These are phyloP conservation scores for Cetoscarus ocellatus DNA, from an alignment of 2,797 vertebrate species.

Conservation along the genomic window DNA sequence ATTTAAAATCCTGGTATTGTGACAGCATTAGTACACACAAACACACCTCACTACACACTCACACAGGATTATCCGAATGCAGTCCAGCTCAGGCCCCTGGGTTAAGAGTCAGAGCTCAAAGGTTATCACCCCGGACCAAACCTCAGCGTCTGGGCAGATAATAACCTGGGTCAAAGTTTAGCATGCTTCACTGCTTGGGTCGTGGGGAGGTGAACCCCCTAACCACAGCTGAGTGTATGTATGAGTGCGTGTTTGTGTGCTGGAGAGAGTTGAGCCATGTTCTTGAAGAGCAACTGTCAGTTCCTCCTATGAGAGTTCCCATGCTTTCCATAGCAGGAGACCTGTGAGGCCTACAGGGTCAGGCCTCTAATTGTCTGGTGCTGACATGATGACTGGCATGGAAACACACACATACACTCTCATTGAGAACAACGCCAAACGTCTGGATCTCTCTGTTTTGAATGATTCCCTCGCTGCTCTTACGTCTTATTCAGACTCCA, in stretches of 20 bases:
- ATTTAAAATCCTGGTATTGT: no score
- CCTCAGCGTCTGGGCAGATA: constrained; percentile 79
- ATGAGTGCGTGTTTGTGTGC: constrained; percentile 40
- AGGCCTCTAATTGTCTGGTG: constrained; percentile 69
- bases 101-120: constrained; percentile 83
- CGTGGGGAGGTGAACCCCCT: constrained; percentile 76
- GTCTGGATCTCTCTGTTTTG: constrained; percentile 64
- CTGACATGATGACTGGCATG: constrained; percentile 61
- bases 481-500: constrained; percentile 72
- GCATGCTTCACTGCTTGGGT: constrained; percentile 75
- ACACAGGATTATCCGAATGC: constrained; percentile 34
- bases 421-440: constrained; percentile 40
- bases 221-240: constrained; percentile 35
- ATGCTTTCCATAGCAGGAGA: constrained; percentile 55
- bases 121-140: constrained; percentile 83
- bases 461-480: constrained; percentile 68
- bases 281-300: constrained; percentile 64
- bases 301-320: constrained; percentile 58
- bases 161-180: constrained; percentile 84
- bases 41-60: constrained; percentile 21
- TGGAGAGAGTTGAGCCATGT: constrained; percentile 59
- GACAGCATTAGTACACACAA: not conserved
- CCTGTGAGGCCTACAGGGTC: constrained; percentile 51
- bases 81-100: constrained; percentile 53
- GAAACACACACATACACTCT: constrained; percentile 29